Base-by-base conservation (phyloP, 2,113 vertebrate genomes). In the Bagarius yarrelli region DNA sequence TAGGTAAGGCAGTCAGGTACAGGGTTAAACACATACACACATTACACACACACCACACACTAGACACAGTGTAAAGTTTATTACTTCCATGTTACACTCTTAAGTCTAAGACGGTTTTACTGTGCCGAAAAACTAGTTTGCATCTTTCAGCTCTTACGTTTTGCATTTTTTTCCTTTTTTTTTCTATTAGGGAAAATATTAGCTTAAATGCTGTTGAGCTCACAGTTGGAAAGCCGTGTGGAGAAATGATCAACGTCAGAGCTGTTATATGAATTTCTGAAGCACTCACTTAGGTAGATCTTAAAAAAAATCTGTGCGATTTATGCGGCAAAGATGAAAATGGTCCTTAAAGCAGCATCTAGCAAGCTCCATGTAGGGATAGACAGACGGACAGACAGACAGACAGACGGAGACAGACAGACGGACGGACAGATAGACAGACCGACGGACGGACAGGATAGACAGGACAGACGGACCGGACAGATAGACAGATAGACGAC, bases 1-100 rank as follows among this genome's bases (percentile, higher is more conserved):
- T n/a, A n/a, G n/a, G n/a, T n/a, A n/a, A 40, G 53, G 19, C 47
- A 40, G 57, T 44, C 80, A 64, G 71, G 80, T 53, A 74, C 6
- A 40, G 80, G 50, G 47, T 44, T 18, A 27, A 69, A 47, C 23
- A 71, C 69, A 30, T 16, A 66, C 63, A 57, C 56, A n/a, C 56
- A 55, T n/a, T n/a, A n/a, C n/a, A n/a, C n/a, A n/a, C 3, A 66
- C 8, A 40, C 63, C 63, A 59, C 5, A 69, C 66, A 53, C 25
- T 25, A 30, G 44, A 52, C 25, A 30, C 47, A 30, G 53, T 40
- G 53, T 21, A 40, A 19, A 19, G 23, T 56, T 23, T 23, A 36
- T 73, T 72, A 13, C 34, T 67, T 19, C 34, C 9, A 40, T 67
- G 36, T 23, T 34, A 67, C 64, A 25, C 34, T n/a, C 66, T 15